Percentiles rank a stretch among this genome's conserved stretches.
These are phyloP conservation scores for Drosophila busckii DNA, from an alignment of 1,140 invertebrate genomes.

Conservation along the genomic window DNA sequence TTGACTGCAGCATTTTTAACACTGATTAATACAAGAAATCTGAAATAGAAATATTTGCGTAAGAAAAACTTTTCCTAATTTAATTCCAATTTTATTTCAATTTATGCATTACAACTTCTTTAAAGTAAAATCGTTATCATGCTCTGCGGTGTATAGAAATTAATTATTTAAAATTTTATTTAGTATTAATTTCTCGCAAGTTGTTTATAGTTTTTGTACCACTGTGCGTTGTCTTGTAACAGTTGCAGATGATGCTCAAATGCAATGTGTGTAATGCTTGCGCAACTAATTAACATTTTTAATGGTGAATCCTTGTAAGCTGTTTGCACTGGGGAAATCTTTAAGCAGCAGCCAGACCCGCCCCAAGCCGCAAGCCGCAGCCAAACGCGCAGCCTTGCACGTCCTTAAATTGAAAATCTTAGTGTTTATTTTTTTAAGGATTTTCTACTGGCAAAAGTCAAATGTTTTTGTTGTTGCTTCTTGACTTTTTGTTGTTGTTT, in stretches of 20 bases:
- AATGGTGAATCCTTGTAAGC: conserved; percentile 72
- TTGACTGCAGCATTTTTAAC: neutral
- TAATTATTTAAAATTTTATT: neutral
- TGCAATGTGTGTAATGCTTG: conserved; percentile 57
- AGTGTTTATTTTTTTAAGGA: conserved; percentile 60
- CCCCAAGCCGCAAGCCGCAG: neutral
- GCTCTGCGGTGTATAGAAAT: too few relatives aligned
- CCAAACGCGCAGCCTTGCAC: neutral
- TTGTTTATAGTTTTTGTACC: neutral
- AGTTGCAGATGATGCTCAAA: conserved; percentile 41
- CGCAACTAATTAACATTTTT: conserved; percentile 73
- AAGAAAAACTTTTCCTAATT: too few relatives aligned
- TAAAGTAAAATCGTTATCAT: too few relatives aligned
- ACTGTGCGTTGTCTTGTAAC: conserved; percentile 14
- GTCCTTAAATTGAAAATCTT: conserved; percentile 11
- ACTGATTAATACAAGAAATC: too few relatives aligned
- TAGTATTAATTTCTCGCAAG: neutral
- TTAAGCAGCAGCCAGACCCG: neutral
- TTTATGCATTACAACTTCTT: too few relatives aligned
- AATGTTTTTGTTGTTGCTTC: conserved; percentile 54
- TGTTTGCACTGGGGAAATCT: conserved; percentile 22
- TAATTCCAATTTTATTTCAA: neutral
- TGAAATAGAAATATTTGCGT: too few relatives aligned
- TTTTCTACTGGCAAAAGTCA: conserved; percentile 62
- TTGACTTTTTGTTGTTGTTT: conserved; percentile 52